Percentiles rank a stretch among this genome's conserved stretches.
Conservation (phyloP, 2,797 vertebrate genomes). For the Acanthopagrus latus region DNA sequence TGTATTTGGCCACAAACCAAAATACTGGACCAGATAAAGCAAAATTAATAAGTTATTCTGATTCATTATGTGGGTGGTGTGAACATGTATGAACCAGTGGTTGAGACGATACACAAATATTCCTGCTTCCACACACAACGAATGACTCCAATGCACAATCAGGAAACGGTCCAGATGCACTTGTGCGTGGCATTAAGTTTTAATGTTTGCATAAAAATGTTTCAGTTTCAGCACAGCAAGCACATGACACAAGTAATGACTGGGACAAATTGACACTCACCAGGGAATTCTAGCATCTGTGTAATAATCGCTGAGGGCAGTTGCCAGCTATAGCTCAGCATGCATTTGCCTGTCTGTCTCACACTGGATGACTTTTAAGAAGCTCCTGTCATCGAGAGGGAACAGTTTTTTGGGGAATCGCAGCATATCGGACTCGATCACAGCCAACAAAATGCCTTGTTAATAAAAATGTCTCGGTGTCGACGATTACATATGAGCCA, state of each 20-base stretch:
- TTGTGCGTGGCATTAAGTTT: no score
- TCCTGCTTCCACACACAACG: no score
- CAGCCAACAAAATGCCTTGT: constrained; percentile 6
- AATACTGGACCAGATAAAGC: no score
- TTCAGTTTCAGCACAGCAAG: no score
- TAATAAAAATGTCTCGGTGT: constrained; percentile 10
- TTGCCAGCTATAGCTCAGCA: neutral
- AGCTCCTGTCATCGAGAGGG: neutral
- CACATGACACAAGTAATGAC: neutral
- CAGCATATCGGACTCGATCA: neutral
- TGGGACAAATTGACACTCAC: neutral
- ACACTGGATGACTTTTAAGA: neutral
- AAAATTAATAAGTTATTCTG: no score
- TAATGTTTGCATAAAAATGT: no score
- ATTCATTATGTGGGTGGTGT: no score
- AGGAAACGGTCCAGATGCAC: no score
- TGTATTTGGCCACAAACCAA: no score
- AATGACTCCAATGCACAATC: no score
- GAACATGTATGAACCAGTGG: no score
- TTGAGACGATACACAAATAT: no score
- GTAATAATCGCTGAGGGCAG: neutral
- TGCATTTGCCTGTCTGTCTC: neutral
- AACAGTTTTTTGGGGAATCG: neutral
- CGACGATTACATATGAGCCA: constrained; percentile 8
- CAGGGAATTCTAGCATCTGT: neutral